Percentiles rank a stretch among this genome's conserved stretches.
phyloP scores from a whole-genome alignment of 2,888 invertebrate species.

The Chalcosyrphus nemorum region DNA sequence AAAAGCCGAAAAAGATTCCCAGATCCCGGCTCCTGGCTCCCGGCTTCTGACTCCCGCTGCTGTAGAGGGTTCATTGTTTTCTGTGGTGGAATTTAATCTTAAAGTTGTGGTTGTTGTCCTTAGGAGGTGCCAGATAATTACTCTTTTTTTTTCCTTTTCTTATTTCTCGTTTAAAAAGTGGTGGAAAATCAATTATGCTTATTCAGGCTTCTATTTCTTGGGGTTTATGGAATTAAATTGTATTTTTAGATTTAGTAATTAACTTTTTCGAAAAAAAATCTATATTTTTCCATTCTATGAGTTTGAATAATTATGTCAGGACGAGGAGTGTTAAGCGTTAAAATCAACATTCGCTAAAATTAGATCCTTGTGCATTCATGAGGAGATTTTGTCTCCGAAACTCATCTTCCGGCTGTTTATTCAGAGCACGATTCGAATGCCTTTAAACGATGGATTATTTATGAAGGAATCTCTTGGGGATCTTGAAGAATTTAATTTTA shows the following conservation, averaged over 20 bases:
- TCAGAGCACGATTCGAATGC: no score
- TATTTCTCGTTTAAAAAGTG: background rate
- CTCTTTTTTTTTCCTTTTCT: background rate
- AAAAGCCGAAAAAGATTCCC: constrained; percentile 3
- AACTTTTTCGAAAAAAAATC: background rate
- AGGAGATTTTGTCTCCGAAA: no score
- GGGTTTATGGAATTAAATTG: background rate
- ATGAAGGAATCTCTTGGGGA: no score
- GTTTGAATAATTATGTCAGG: background rate
- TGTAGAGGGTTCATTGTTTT: constrained; percentile 23
- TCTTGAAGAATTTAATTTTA: no score
- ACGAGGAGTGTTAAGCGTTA: no score
- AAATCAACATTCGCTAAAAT: no score
- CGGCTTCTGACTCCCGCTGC: background rate
- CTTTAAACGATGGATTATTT: no score
- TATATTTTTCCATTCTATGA: background rate
- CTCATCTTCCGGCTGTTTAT: no score
- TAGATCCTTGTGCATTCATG: no score
- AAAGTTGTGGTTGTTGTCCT: constrained; percentile 23
- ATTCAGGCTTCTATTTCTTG: background rate
- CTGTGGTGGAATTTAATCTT: constrained; percentile 30
- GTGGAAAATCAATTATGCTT: constrained; percentile 11
- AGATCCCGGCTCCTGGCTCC: no score
- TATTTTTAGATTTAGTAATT: background rate
- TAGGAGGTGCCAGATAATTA: constrained; percentile 9